Evolutionary conservation across 2,888 invertebrate genomes (phyloP), one percentile per base, ranked within the genome.

Genomic region (Octonoba sinensis): DNA sequence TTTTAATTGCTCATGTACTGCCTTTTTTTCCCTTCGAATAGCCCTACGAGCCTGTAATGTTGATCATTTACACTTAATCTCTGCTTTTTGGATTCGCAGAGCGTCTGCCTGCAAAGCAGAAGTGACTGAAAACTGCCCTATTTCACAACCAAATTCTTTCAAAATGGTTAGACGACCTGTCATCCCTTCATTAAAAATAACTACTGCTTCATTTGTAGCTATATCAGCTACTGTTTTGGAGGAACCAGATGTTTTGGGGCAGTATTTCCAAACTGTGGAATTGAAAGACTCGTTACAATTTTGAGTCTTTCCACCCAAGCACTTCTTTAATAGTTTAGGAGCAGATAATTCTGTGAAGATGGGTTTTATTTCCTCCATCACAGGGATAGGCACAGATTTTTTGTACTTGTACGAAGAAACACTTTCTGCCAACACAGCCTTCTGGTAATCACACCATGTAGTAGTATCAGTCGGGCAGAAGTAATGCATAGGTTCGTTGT

Each of bases 261-360:
- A 71, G 15, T 18, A 44, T 59, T 71, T 59, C 70, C 70, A 59
- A 59, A 71, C 18, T 0, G 18, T 22, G 8, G 24, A 60, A 24
- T 71, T 71, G 20, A 71, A 47, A 18, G 71, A 71, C 60, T 71
- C 71, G 16, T 60, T 60, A 15, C 22, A 15, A 60, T 60, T 71
- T 60, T n/a, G n/a, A n/a, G n/a, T n/a, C n/a, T n/a, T n/a, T n/a
- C n/a, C n/a, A n/a, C n/a, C n/a, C n/a, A n/a, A 54, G 27, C 60
- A 71, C 12, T 47, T 47, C 27, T 27, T 71, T 24, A 60, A 22
- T 0, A 71, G 49, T 15, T 46, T 22, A 4, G 24, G 47, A 2
- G 22, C 12, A 0, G 60, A 47, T 6, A 71, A 57, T 0, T 60
- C 27, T 2, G 47, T 49, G 27, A 60, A 70, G 1, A 56, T 24